Conservation (phyloP, 1,140 invertebrate genomes). For the Drosophila pseudoobscura region DNA sequence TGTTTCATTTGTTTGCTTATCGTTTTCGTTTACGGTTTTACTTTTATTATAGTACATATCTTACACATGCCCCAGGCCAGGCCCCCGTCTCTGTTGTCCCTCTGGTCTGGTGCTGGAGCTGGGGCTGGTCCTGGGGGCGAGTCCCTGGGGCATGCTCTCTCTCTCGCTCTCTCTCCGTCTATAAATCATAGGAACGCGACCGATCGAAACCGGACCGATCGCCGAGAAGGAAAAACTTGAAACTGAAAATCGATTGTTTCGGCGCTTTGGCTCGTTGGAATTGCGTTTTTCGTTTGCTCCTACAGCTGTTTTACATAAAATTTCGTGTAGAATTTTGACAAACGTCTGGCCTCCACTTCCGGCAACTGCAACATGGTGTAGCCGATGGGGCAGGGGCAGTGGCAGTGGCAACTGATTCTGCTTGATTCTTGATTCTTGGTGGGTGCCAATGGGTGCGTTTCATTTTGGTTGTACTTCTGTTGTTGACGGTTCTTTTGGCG, state of each 20-base stretch:
- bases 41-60: constrained; percentile 64
- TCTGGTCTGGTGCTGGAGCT: constrained; percentile 6
- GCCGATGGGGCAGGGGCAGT: neutral
- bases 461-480: constrained; percentile 75
- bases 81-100: neutral
- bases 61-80: constrained; percentile 50
- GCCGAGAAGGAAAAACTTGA: constrained; percentile 46
- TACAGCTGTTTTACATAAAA: constrained; percentile 80
- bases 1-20: constrained; percentile 66
- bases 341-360: constrained; percentile 67
- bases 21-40: constrained; percentile 46
- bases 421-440: constrained; percentile 49
- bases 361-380: neutral
- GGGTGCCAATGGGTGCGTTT: constrained; percentile 62
- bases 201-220: constrained; percentile 49
- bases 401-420: constrained; percentile 9
- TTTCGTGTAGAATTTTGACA: constrained; percentile 77
- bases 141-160: constrained; percentile 19
- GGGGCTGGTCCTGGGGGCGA: neutral
- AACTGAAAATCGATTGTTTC: constrained; percentile 43
- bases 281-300: constrained; percentile 83
- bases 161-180: constrained; percentile 7
- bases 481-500: constrained; percentile 53
- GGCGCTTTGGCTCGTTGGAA: constrained; percentile 55
- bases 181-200: constrained; percentile 53